Conservation (phyloP, 2,888 invertebrate species). For the Diploptera punctata region DNA sequence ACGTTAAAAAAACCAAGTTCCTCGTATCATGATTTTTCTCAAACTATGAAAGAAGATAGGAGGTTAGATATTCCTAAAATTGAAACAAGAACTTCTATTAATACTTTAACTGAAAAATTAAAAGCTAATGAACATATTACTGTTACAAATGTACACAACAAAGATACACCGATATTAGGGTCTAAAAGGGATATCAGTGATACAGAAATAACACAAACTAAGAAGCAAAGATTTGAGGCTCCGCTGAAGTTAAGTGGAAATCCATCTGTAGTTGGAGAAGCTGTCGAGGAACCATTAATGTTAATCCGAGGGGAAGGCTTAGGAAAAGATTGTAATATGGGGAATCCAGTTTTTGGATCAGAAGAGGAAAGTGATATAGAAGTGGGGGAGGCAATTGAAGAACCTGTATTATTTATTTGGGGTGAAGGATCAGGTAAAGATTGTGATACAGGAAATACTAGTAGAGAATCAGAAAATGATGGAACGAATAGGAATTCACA, state of each 20-base stretch:
- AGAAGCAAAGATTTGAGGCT: not conserved
- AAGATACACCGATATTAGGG: not conserved
- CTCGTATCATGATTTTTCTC: constrained; percentile 2
- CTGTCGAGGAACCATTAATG: constrained; percentile 74
- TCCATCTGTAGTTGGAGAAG: constrained; percentile 64
- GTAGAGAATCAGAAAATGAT: constrained; percentile 30
- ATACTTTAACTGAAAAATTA: not conserved
- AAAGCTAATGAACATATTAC: too few relatives aligned
- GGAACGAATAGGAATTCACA: not conserved
- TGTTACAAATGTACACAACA: too few relatives aligned
- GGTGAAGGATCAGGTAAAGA: constrained; percentile 77
- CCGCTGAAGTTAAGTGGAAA: not conserved
- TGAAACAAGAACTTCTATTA: constrained; percentile 3
- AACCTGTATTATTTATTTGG: constrained; percentile 70
- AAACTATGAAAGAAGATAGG: constrained; percentile 13
- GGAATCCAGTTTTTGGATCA: constrained; percentile 61
- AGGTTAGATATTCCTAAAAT: constrained; percentile 13
- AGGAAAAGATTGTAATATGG: constrained; percentile 75
- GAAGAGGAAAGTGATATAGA: not conserved
- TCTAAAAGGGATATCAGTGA: constrained; percentile 25
- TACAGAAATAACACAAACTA: not conserved
- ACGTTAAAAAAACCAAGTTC: constrained; percentile 27
- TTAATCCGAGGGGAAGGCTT: constrained; percentile 74
- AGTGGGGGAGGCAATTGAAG: constrained; percentile 75
- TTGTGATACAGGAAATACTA: constrained; percentile 75